A percentile compares a stretch with the other conserved stretches of the same genome.
Conservation (phyloP, 23 tunicate genomes). For the Diplosoma virens region DNA sequence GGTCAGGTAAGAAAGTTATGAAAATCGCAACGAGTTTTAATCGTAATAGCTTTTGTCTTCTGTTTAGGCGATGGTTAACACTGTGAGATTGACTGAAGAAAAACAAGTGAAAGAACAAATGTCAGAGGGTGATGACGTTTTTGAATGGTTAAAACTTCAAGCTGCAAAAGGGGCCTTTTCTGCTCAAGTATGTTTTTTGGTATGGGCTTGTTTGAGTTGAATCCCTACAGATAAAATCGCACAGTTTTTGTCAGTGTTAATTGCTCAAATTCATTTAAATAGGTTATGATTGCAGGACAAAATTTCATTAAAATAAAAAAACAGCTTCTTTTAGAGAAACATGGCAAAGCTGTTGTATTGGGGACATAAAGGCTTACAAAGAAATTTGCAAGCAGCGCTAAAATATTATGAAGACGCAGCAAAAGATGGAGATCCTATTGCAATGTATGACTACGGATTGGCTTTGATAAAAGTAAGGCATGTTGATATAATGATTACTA, state of each 20-base stretch:
- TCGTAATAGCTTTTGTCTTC: background rate
- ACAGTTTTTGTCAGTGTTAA: background rate
- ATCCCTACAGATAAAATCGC: background rate
- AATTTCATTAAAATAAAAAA: background rate
- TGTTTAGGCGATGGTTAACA: constrained; percentile 62
- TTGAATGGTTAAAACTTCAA: constrained; percentile 86
- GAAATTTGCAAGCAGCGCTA: constrained; percentile 78
- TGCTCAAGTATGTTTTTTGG: constrained; percentile 50
- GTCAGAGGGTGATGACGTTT: constrained; percentile 78
- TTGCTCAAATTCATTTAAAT: too few species aligned
- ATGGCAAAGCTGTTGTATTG: constrained; percentile 77
- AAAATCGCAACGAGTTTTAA: background rate
- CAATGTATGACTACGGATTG: constrained; percentile 88
- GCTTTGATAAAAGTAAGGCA: constrained; percentile 57
- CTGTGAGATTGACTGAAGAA: constrained; percentile 76
- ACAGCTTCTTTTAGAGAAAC: constrained; percentile 44
- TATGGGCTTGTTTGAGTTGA: too few species aligned
- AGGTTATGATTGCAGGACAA: background rate
- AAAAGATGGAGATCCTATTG: constrained; percentile 68
- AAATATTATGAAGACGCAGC: constrained; percentile 91
- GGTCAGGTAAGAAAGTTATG: constrained; percentile 35
- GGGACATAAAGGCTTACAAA: constrained; percentile 93
- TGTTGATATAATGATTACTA: background rate
- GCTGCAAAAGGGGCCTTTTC: constrained; percentile 74
- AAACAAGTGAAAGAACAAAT: constrained; percentile 58